Conservation (phyloP, 2,888 invertebrate species). For the Eupithecia tripunctaria region DNA sequence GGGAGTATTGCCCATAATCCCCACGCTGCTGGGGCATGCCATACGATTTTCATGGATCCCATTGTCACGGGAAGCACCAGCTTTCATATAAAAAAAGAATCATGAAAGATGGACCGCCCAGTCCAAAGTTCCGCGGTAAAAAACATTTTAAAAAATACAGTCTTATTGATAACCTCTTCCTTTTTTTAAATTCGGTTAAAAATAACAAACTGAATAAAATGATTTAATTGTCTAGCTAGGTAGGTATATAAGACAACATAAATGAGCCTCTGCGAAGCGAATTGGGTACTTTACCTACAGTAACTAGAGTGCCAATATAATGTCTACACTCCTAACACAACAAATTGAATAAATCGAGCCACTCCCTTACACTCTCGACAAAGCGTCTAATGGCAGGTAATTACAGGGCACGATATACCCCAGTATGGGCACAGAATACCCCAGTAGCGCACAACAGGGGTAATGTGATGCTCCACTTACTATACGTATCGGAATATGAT, state of each 20-base stretch:
- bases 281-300: background rate
- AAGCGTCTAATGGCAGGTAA: conserved; percentile 25
- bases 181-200: no score
- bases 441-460: conserved; percentile 5
- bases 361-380: conserved; percentile 4
- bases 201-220: background rate
- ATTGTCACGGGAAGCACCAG: no score
- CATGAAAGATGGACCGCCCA: no score
- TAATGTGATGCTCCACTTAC: conserved; percentile 23
- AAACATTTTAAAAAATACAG: no score
- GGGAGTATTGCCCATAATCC: no score
- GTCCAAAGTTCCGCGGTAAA: no score
- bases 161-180: no score
- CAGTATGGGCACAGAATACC: background rate
- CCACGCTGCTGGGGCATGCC: no score
- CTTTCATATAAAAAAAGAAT: no score
- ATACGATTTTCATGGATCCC: no score
- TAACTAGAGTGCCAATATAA: background rate
- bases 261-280: background rate
- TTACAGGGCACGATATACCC: conserved; percentile 13
- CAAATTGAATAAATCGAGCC: background rate
- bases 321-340: background rate
- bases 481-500: conserved; percentile 35
- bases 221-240: background rate
- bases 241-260: background rate